These are phyloP conservation scores for Nomada fabriciana DNA, from an alignment of 2,888 invertebrate species.

Conservation along the genomic window DNA sequence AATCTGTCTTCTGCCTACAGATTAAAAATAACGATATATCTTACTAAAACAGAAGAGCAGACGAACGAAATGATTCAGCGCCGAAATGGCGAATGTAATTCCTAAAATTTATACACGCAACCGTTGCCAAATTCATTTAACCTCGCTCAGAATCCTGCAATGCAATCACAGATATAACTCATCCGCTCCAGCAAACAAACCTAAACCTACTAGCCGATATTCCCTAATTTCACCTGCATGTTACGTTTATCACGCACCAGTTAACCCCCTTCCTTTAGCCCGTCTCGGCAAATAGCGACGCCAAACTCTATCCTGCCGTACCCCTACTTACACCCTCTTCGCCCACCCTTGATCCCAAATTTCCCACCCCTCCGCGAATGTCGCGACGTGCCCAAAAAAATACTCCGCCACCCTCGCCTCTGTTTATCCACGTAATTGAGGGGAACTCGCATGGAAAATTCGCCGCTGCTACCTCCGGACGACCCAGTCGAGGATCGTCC, in stretches of 20 bases:
- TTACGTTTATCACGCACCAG: not conserved
- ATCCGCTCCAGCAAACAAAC: too few species aligned
- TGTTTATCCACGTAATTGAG: constrained; percentile 32
- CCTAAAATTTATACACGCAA: not conserved
- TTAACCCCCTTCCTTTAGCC: not conserved
- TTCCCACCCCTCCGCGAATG: not conserved
- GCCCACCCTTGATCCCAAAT: not conserved
- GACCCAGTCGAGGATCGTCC: not conserved
- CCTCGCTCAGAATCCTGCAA: too few species aligned
- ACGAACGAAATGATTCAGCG: too few species aligned
- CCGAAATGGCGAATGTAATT: not conserved
- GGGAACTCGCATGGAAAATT: constrained; percentile 38
- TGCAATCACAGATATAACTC: not conserved
- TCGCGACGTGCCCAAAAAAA: constrained; percentile 4
- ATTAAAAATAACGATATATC: too few species aligned
- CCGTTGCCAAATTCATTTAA: too few species aligned
- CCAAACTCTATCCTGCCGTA: not conserved
- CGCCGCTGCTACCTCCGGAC: not conserved
- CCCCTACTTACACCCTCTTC: too few species aligned
- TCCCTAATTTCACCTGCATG: not conserved
- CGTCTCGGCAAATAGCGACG: not conserved
- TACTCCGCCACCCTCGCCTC: not conserved
- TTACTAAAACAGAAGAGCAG: too few species aligned
- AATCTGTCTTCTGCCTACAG: too few species aligned
- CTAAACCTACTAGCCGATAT: not conserved